Conservation (phyloP, 64 coral and sea anemone genomes). For the Actinia tenebrosa region DNA sequence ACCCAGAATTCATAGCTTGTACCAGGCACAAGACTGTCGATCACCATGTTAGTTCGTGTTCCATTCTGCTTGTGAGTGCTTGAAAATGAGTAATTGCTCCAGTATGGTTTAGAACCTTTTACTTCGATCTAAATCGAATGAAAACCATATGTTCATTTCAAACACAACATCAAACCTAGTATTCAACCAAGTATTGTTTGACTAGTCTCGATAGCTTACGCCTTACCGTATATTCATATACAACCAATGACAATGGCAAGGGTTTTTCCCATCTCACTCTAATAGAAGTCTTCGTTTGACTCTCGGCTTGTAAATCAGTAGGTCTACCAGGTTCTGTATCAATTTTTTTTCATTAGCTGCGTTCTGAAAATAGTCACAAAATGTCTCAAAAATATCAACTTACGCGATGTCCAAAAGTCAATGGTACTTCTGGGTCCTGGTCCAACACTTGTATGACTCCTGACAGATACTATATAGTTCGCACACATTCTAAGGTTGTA, state of each 20-base stretch:
- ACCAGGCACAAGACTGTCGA: neutral
- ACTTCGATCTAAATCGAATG: neutral
- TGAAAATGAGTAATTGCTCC: neutral
- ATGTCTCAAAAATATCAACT: neutral
- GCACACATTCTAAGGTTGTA: neutral
- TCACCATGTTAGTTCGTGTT: neutral
- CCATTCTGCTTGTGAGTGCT: neutral
- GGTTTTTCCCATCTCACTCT: neutral
- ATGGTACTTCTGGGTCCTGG: neutral
- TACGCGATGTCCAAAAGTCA: neutral
- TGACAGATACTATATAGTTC: neutral
- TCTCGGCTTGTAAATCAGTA: neutral
- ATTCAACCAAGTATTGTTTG: neutral
- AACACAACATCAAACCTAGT: too few relatives aligned
- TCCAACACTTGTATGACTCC: neutral
- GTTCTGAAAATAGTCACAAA: too few relatives aligned
- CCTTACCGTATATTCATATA: neutral
- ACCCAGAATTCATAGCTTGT: conserved; percentile 23
- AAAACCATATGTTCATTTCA: too few relatives aligned
- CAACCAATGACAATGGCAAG: neutral
- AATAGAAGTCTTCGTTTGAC: neutral
- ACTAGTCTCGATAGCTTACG: neutral
- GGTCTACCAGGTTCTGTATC: neutral
- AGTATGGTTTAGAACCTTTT: neutral
- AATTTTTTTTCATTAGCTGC: neutral